Base-by-base conservation (phyloP, 2,797 vertebrate genomes). In the Poeciliopsis gracilis region DNA sequence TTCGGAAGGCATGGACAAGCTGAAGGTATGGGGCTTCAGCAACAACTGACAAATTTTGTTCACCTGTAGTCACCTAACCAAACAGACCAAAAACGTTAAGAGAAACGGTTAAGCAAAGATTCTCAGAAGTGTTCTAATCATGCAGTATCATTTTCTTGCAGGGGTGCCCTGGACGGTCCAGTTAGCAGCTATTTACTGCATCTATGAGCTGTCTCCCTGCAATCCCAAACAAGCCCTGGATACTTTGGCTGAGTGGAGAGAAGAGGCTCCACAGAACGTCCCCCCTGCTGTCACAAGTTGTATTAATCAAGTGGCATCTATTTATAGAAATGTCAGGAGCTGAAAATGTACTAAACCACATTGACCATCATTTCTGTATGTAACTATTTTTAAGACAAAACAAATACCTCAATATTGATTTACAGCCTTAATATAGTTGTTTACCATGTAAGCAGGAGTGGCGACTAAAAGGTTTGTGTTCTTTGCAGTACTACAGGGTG, bases 91-190 rank as follows among this genome's bases (percentile, higher is more conserved):
- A 23, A 73, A 8, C 49, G 0, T 51, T 23, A 51, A 53, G 18
- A 73, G 49, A 30, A 57, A 74, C 16, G 0, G 10, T 43, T 12
- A 4, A 10, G 2, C 23, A 18, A 45, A 43, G 59, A 69, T 73
- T n/a, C 28, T 67, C 41, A 15, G 5, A 51, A 75, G 12, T 23
- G 7, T 51, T 69, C 4, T 74, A 66, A 77, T 75, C 5, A 57
- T 20, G 13, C 7, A 2, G 13, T 77, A 11, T 28, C 57, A 69
- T 59, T 78, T 86, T 53, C 67, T 45, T 89, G 20, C 90, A 99
- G 98, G 94, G 87, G 95, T 99, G 46, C 96, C 97, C 0, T 97
- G 97, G 97, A 95, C 96, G 15, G 95, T 99, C 75, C 98, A 99
- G 91, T 91, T 99, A 78, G 97, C 98, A 36, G 97, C 98, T 0